phyloP scores from a whole-genome alignment of 92 coral and sea anemone genomes.

The Pocillopora meandrina region DNA sequence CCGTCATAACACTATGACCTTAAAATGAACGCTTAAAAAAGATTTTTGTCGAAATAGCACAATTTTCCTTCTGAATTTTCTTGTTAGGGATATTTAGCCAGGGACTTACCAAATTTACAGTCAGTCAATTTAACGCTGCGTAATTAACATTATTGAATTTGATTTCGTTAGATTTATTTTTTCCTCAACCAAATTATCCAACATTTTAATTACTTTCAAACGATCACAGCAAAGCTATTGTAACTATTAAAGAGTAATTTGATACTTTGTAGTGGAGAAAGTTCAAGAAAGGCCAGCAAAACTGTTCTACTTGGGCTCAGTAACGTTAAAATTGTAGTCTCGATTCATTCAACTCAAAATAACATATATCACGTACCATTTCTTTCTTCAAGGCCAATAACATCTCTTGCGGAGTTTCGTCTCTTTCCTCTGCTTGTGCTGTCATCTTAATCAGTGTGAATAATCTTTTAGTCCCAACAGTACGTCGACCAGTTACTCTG shows the following conservation, averaged over 20 bases:
- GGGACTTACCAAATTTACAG: not conserved
- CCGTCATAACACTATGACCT: not conserved
- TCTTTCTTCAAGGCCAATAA: slow-evolving; percentile 21
- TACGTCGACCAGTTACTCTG: not conserved
- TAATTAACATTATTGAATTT: not conserved
- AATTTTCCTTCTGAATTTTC: not conserved
- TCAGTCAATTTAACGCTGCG: not conserved
- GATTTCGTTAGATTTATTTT: not conserved
- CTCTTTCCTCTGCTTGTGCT: not conserved
- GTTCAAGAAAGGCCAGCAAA: not conserved
- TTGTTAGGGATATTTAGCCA: not conserved
- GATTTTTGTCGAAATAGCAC: slow-evolving; percentile 8
- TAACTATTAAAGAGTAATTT: not conserved
- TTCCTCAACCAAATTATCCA: not conserved
- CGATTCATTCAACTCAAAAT: not conserved
- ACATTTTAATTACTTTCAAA: not conserved
- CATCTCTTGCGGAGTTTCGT: slow-evolving; percentile 21
- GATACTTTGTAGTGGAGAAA: not conserved
- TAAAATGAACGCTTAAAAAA: not conserved
- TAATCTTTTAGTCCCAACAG: not conserved
- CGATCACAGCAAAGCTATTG: not conserved
- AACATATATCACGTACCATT: slow-evolving; percentile 25
- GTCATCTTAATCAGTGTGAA: not conserved
- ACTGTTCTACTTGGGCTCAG: not conserved
- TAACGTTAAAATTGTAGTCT: not conserved